A percentile compares a stretch with the other conserved stretches of the same genome.
Conservation (phyloP, 2,888 invertebrate species). For the Pherbina coryleti region DNA sequence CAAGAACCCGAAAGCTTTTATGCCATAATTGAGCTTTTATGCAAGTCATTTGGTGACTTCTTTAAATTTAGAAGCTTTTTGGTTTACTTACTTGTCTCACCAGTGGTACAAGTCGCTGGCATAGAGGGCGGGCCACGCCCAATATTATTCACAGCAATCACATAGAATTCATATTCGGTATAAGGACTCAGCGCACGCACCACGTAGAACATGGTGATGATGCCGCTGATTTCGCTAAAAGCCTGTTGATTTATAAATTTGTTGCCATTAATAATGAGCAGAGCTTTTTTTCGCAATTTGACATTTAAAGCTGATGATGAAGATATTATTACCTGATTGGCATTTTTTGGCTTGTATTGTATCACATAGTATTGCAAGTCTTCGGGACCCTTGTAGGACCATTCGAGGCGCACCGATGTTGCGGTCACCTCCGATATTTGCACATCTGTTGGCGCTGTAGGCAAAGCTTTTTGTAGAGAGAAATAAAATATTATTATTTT, state of each 20-base stretch:
- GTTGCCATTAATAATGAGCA: not conserved
- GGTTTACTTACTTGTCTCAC: slow-evolving; percentile 89
- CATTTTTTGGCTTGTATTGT: slow-evolving; percentile 95
- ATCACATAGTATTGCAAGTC: slow-evolving; percentile 97
- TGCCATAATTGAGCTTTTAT: not conserved
- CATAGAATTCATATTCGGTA: slow-evolving; percentile 96
- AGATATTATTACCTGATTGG: slow-evolving; percentile 76
- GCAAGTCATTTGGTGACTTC: not conserved
- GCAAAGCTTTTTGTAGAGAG: slow-evolving; percentile 78
- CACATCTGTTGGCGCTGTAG: slow-evolving; percentile 90
- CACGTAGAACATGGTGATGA: slow-evolving; percentile 92
- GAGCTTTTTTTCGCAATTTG: not conserved
- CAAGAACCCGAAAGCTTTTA: not conserved
- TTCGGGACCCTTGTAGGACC: slow-evolving; percentile 91
- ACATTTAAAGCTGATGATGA: slow-evolving; percentile 20
- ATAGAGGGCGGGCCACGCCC: slow-evolving; percentile 92
- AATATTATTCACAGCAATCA: slow-evolving; percentile 94
- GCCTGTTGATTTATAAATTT: slow-evolving; percentile 72
- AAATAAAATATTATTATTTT: not conserved
- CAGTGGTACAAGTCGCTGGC: slow-evolving; percentile 92
- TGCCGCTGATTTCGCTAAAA: slow-evolving; percentile 92
- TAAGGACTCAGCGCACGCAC: slow-evolving; percentile 92
- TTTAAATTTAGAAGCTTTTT: not conserved
- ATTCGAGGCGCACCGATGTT: slow-evolving; percentile 90
- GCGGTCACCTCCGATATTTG: slow-evolving; percentile 94